Base-by-base conservation (phyloP, 2,797 vertebrate genomes). In the Leucoraja ocellata region DNA sequence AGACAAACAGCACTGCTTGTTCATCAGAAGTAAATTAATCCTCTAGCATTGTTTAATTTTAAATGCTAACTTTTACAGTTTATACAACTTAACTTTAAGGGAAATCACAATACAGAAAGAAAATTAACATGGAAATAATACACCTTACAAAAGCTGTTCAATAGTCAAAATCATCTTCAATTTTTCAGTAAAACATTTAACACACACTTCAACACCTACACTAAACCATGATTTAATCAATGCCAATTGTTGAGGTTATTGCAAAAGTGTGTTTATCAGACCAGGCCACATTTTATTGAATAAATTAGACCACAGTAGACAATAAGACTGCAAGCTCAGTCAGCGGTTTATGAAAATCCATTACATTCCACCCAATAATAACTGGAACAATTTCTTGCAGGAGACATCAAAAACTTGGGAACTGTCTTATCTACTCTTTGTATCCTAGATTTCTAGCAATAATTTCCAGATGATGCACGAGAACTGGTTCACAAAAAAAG, bases 51-150 rank as follows among this genome's bases (percentile, higher is more conserved):
- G 36, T 86, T 91, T 91, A 74, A 92, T 74, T 92, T n/a, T 36
- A 92, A 76, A 71, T 39, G 39, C 39, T 92, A 73, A 74, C 46
- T 74, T 76, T 73, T 9, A 92, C 46, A 76, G 23, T 84, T 54
- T 58, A 61, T 84, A 54, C 54, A 84, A 84, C 23, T 86, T 25
- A 25, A 86, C 21, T 81, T 81, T 18, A 81, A 92, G 39, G 14
- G 46, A 92, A 74, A 92, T n/a, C 23, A 92, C 90, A 74, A 92
- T 92, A 92, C 71, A 74, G 39, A 39, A 76, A 92, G 39, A 46
- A 92, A 91, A 91, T 32, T 68, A 76, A 92, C 39, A 76, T 92
- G 90, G 90, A 92, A 92, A 76, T 92, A 74, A 92, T 92, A 8
- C n/a, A 92, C 25, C 39, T 74, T 74, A 74, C 65, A 84, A 84